phyloP scores from a whole-genome alignment of 2,113 vertebrate species.

The Uropsilus gracilis region DNA sequence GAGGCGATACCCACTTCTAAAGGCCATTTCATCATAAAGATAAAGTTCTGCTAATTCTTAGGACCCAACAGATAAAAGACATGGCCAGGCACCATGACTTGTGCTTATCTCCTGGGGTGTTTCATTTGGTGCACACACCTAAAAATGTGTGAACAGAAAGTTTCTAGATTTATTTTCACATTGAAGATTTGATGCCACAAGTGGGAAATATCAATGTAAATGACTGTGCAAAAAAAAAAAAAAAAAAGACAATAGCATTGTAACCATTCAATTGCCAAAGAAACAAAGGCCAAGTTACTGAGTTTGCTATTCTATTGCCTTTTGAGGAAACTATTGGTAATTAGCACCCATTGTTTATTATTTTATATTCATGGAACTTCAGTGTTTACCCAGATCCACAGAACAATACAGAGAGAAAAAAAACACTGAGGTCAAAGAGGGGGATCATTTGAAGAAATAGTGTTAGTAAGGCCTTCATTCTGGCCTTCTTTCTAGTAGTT shows the following conservation, averaged over 20 bases:
- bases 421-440: not conserved
- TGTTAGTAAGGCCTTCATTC: not conserved
- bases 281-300: constrained; percentile 9
- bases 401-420: not conserved
- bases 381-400: not conserved
- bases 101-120: not conserved
- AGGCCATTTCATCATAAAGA: constrained; percentile 63
- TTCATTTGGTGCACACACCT: not conserved
- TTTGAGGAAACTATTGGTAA: not conserved
- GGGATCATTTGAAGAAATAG: not conserved
- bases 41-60: constrained; percentile 55
- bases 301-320: not conserved
- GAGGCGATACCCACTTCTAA: constrained; percentile 55
- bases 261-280: constrained; percentile 9
- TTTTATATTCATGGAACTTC: not conserved
- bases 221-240: constrained; percentile 22
- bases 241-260: not conserved
- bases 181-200: not conserved
- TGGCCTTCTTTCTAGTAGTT: constrained; percentile 51
- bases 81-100: constrained; percentile 1
- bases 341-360: not conserved
- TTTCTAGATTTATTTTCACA: constrained; percentile 47
- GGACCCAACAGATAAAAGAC: constrained; percentile 52
- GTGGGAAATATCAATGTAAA: not conserved
- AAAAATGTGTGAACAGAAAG: constrained; percentile 44